A percentile compares a stretch with the other conserved stretches of the same genome.
These are phyloP conservation scores for Agrotis ipsilon DNA, from an alignment of 2,888 invertebrate species.

Conservation along the genomic window DNA sequence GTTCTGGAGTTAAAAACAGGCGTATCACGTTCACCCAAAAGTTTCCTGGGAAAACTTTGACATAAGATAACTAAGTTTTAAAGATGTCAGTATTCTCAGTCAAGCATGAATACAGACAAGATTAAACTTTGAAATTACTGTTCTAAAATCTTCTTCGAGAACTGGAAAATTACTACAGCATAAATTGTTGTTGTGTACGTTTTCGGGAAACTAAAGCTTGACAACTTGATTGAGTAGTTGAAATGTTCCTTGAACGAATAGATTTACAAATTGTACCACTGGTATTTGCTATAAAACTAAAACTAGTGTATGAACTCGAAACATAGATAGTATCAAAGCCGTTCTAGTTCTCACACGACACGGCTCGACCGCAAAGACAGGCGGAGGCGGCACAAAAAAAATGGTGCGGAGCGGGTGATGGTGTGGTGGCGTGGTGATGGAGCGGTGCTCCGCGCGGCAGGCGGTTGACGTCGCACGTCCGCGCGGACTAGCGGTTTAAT, in stretches of 20 bases:
- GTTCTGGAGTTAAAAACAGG: constrained; percentile 1
- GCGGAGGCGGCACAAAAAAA: too few relatives aligned
- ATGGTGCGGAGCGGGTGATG: too few relatives aligned
- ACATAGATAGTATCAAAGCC: too few relatives aligned
- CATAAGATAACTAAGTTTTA: neutral
- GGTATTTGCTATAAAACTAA: neutral
- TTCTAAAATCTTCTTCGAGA: neutral
- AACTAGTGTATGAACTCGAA: neutral
- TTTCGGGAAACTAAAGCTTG: neutral
- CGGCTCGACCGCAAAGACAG: too few relatives aligned
- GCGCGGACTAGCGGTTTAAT: too few relatives aligned
- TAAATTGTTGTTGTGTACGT: neutral
- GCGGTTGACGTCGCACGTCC: too few relatives aligned
- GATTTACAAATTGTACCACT: neutral
- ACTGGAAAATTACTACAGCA: constrained; percentile 1
- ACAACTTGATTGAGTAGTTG: neutral
- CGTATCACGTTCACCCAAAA: neutral
- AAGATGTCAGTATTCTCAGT: neutral
- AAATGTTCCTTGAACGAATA: neutral
- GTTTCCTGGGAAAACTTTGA: neutral
- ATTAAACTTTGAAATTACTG: constrained; percentile 6
- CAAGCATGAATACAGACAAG: neutral
- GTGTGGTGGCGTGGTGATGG: too few relatives aligned
- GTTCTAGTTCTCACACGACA: too few relatives aligned
- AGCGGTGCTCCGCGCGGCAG: too few relatives aligned